These are phyloP conservation scores for Parnassius mnemosyne DNA, from an alignment of 2,888 invertebrate genomes.

Conservation along the genomic window DNA sequence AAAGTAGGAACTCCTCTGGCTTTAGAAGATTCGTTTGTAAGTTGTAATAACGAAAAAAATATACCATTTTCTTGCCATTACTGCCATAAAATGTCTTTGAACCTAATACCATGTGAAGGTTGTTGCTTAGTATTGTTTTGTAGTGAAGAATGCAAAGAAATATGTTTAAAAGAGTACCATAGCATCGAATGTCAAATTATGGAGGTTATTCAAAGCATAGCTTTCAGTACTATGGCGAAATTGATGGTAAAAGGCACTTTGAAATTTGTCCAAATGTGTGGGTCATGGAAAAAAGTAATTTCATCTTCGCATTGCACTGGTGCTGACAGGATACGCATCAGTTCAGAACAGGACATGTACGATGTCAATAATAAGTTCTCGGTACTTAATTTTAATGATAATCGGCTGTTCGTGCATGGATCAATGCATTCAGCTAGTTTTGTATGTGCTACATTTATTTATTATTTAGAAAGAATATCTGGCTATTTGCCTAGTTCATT, in stretches of 20 bases:
- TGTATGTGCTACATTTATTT: too few species aligned
- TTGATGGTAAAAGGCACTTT: conserved; percentile 15
- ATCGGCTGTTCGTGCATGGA: conserved; percentile 17
- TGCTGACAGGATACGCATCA: background rate
- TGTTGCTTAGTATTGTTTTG: too few species aligned
- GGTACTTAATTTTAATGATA: conserved; percentile 14
- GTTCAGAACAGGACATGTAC: conserved; percentile 16
- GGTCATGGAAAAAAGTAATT: conserved; percentile 18
- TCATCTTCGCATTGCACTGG: conserved; percentile 12
- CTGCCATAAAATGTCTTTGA: too few species aligned
- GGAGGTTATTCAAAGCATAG: background rate
- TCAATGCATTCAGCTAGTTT: conserved; percentile 13
- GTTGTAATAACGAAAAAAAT: too few species aligned
- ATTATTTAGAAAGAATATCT: too few species aligned
- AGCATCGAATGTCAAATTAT: conserved; percentile 30
- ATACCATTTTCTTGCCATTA: too few species aligned
- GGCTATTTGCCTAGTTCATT: conserved; percentile 4
- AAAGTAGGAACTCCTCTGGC: conserved; percentile 39
- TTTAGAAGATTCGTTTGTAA: conserved; percentile 37
- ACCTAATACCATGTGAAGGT: too few species aligned
- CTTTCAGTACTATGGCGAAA: conserved; percentile 5
- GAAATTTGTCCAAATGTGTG: conserved; percentile 14
- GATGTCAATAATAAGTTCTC: conserved; percentile 21
- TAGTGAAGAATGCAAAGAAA: too few species aligned
- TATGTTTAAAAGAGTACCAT: conserved; percentile 29